These are phyloP conservation scores for Perdix hodgsoniae DNA, from an alignment of 2,797 vertebrate genomes.

Conservation along the genomic window DNA sequence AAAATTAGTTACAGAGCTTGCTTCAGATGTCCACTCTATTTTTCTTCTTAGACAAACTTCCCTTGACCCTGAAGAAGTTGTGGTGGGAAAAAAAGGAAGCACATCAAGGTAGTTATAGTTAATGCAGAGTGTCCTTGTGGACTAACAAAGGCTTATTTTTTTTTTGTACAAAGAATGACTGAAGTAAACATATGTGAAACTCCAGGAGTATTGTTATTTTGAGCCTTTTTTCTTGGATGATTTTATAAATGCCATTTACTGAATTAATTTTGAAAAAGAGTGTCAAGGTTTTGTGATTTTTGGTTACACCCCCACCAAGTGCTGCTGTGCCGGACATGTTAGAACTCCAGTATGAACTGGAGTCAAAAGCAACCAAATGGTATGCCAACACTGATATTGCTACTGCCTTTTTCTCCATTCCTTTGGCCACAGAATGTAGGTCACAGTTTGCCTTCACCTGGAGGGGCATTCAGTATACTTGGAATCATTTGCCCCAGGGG, in stretches of 20 bases:
- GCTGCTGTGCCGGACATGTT: too few relatives aligned
- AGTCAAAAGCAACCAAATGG: too few relatives aligned
- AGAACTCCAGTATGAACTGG: too few relatives aligned
- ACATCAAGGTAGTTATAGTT: not conserved
- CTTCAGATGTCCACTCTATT: not conserved
- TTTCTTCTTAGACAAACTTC: not conserved
- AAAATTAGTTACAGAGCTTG: not conserved
- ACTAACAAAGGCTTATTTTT: not conserved
- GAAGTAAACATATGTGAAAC: not conserved
- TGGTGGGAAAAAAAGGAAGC: not conserved
- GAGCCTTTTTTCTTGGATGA: not conserved
- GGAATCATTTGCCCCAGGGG: too few relatives aligned
- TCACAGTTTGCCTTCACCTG: too few relatives aligned
- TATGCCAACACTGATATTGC: too few relatives aligned
- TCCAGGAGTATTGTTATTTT: not conserved
- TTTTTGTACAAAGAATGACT: not conserved
- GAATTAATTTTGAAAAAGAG: rapidly evolving
- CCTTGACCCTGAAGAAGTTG: not conserved
- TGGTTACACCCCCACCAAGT: too few relatives aligned
- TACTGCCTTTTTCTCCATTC: too few relatives aligned
- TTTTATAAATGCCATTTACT: not conserved
- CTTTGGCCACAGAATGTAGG: too few relatives aligned
- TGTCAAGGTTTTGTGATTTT: too few relatives aligned
- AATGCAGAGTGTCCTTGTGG: not conserved
- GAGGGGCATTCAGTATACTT: too few relatives aligned